phyloP scores from a whole-genome alignment of 1,140 invertebrate species.

The Neodiprion virginianus region DNA sequence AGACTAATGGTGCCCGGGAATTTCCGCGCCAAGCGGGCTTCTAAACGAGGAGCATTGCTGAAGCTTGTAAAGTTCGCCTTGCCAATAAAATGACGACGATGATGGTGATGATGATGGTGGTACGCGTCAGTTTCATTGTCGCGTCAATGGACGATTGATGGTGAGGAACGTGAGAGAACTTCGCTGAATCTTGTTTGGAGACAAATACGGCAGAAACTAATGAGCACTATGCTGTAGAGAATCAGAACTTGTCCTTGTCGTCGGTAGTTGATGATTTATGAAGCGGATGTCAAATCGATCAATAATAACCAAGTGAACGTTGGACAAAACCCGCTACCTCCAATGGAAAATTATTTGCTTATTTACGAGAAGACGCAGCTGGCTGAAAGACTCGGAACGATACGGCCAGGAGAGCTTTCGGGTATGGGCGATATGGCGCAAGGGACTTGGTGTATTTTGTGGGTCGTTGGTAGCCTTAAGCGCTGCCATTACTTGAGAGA shows the following conservation, averaged over 20 bases:
- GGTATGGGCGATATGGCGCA: neutral
- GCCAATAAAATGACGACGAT: neutral
- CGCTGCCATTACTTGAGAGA: constrained; percentile 6
- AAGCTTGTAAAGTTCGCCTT: neutral
- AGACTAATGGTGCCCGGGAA: neutral
- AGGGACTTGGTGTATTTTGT: neutral
- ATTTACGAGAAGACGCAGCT: constrained; percentile 4
- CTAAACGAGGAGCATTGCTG: neutral
- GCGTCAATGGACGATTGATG: neutral
- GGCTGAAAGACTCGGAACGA: neutral
- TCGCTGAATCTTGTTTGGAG: too few relatives aligned
- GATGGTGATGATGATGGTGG: neutral
- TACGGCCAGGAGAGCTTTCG: neutral
- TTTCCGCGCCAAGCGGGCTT: neutral
- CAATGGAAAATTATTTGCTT: neutral
- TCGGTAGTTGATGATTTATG: too few relatives aligned
- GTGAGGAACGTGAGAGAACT: neutral
- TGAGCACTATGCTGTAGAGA: too few relatives aligned
- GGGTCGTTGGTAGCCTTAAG: constrained; percentile 3
- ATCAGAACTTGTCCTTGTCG: too few relatives aligned
- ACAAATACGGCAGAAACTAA: too few relatives aligned
- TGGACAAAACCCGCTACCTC: neutral
- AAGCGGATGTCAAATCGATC: too few relatives aligned
- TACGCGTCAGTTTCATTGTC: neutral
- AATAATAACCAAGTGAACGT: too few relatives aligned